Conservation (phyloP, 1,140 invertebrate genomes). For the Orius laevigatus region DNA sequence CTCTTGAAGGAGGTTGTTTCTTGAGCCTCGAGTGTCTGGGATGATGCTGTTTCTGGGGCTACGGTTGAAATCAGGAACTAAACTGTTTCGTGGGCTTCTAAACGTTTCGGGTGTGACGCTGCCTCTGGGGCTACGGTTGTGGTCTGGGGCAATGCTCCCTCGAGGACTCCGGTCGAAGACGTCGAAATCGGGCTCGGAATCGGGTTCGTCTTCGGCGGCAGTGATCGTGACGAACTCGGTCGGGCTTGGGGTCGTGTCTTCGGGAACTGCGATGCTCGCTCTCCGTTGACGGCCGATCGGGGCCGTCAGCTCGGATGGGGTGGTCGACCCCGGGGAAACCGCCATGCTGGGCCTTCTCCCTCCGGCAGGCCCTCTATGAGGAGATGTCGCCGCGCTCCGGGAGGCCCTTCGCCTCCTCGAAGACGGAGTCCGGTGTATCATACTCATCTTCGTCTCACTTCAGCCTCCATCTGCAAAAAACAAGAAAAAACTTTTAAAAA, state of each 20-base stretch:
- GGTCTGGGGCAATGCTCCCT: constrained; percentile 34
- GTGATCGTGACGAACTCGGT: constrained; percentile 19
- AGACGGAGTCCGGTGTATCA: constrained; percentile 46
- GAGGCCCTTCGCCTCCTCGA: constrained; percentile 46
- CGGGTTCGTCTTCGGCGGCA: constrained; percentile 15
- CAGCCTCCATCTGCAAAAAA: constrained; percentile 13
- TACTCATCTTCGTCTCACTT: constrained; percentile 23
- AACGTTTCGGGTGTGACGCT: constrained; percentile 30
- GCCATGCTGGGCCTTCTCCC: constrained; percentile 17
- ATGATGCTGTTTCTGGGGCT: constrained; percentile 32
- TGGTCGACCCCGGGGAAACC: constrained; percentile 28
- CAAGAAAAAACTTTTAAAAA: too few relatives aligned
- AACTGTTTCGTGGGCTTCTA: constrained; percentile 41
- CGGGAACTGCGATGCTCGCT: constrained; percentile 29
- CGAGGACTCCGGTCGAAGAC: constrained; percentile 10
- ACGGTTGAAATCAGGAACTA: constrained; percentile 30
- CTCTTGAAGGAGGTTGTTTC: constrained; percentile 42
- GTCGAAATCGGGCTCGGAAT: constrained; percentile 14
- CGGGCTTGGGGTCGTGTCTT: constrained; percentile 8
- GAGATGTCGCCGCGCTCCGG: constrained; percentile 42
- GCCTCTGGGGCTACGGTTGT: constrained; percentile 40
- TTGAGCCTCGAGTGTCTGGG: constrained; percentile 37
- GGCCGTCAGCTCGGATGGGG: constrained; percentile 21
- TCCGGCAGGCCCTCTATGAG: constrained; percentile 25
- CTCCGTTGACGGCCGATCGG: constrained; percentile 22